A percentile compares a stretch with the other conserved stretches of the same genome.
Evolutionary conservation across 2,888 invertebrate species (phyloP).

Genomic region (Crioceris asparagi): DNA sequence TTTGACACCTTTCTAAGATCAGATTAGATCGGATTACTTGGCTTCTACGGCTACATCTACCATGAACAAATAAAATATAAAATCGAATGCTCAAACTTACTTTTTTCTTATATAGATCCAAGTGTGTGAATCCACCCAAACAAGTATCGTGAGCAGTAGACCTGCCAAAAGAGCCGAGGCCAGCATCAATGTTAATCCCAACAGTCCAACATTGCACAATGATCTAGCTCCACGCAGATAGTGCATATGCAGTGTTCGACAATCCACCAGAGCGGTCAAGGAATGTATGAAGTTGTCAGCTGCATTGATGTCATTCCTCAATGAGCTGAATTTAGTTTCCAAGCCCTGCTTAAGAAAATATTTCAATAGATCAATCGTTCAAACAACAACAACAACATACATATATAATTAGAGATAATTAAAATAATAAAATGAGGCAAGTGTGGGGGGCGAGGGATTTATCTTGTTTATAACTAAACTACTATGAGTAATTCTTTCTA

Average conservation of each 20-base stretch:
- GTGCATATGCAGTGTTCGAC: slow-evolving; percentile 71
- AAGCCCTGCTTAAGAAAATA: slow-evolving; percentile 29
- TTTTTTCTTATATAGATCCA: slow-evolving; percentile 94
- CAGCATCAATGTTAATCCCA: slow-evolving; percentile 76
- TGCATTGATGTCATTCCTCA: slow-evolving; percentile 67
- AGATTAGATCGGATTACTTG: too few species aligned
- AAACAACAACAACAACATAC: too few species aligned
- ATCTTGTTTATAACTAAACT: too few species aligned
- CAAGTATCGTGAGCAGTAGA: slow-evolving; percentile 80
- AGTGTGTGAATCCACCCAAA: slow-evolving; percentile 90
- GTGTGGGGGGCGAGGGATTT: too few species aligned
- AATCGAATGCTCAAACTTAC: too few species aligned
- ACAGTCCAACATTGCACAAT: slow-evolving; percentile 71
- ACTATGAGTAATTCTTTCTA: too few species aligned
- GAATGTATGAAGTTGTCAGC: slow-evolving; percentile 62
- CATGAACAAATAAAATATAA: too few species aligned
- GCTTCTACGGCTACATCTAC: too few species aligned
- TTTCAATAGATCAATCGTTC: too few species aligned
- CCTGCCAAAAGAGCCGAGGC: slow-evolving; percentile 79
- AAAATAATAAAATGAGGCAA: too few species aligned
- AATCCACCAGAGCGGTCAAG: slow-evolving; percentile 65
- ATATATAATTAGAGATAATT: too few species aligned
- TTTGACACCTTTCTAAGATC: too few species aligned
- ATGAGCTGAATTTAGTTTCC: slow-evolving; percentile 63
- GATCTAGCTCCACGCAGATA: slow-evolving; percentile 68